Base-by-base conservation (phyloP, 2,888 invertebrate genomes). In the Hypsopygia costalis region DNA sequence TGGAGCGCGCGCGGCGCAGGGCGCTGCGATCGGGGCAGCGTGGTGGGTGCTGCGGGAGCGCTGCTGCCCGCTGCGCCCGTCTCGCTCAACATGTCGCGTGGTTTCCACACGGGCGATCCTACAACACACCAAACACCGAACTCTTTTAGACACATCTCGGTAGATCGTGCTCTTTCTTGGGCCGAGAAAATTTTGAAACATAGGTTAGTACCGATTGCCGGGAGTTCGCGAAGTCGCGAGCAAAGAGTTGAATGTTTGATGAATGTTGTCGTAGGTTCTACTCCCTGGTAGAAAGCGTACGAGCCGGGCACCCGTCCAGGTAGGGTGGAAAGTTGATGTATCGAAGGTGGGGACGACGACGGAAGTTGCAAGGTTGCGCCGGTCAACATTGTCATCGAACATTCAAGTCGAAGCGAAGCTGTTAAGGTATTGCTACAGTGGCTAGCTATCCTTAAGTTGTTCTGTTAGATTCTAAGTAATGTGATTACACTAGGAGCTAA, bases 61-160 rank as follows among this genome's bases (percentile, higher is more conserved):
- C 55, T 56, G 45, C 49, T 61, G 44, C 42, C 39, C 43, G 46
- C 64, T 51, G 58, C 52, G 47, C 63, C 62, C 80, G 83, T 83
- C 85, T 91, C 91, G 87, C 89, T 87, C 90, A 89, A 87, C 91
- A 91, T 92, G 91, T 97, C 97, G 91, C 97, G 94, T 90, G 97
- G 97, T 93, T 98, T 98, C 98, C 98, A 98, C 91, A 98, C 95
- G 87, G 98, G 98, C 90, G 98, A 98, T 91, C 97, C 97, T 94
- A 93, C 91, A 93, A 93, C 92, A 91, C 90, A 92, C 85, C 89
- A 89, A 89, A 88, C 88, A 89, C 89, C 88, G 77, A 89, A 89
- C 89, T 89, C 89, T 89, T 89, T 87, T 57, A 54, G 62, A 60
- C 50, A 63, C 59, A 58, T 59, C 59, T 63, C 61, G 58, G 46